Evolutionary conservation across 2,113 vertebrate species (phyloP).

Genomic region (Labeo catla): DNA sequence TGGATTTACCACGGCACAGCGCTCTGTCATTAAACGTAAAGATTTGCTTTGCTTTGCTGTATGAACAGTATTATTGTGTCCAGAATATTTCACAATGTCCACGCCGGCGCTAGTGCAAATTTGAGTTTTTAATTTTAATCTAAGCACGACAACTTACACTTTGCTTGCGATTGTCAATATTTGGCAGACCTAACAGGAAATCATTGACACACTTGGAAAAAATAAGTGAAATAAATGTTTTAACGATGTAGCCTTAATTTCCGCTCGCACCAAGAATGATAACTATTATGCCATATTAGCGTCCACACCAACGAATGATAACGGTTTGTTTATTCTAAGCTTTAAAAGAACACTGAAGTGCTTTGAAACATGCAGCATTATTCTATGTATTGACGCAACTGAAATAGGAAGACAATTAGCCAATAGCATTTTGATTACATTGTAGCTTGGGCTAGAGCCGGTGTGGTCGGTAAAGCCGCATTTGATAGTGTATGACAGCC

Average conservation of each 20-base stretch:
- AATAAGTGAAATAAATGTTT: background rate
- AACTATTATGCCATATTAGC: background rate
- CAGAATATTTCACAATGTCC: conserved; percentile 21
- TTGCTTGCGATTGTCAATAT: background rate
- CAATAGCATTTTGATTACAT: no score
- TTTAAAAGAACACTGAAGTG: no score
- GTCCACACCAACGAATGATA: background rate
- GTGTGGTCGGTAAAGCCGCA: no score
- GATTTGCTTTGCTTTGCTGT: conserved; percentile 53
- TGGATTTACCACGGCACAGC: conserved; percentile 54
- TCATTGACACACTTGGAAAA: background rate
- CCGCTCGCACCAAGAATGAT: background rate
- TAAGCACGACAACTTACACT: background rate
- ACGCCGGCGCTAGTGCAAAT: background rate
- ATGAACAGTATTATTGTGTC: conserved; percentile 42
- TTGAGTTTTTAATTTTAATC: background rate
- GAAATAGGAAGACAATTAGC: no score
- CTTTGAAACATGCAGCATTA: no score
- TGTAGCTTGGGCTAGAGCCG: no score
- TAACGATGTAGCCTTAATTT: background rate
- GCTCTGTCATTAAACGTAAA: conserved; percentile 56
- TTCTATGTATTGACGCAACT: no score
- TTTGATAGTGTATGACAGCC: no score
- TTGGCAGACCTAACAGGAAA: background rate
- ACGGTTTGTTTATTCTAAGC: background rate